Conservation (phyloP, 2,888 invertebrate species). For the Chalcosyrphus nemorum region DNA sequence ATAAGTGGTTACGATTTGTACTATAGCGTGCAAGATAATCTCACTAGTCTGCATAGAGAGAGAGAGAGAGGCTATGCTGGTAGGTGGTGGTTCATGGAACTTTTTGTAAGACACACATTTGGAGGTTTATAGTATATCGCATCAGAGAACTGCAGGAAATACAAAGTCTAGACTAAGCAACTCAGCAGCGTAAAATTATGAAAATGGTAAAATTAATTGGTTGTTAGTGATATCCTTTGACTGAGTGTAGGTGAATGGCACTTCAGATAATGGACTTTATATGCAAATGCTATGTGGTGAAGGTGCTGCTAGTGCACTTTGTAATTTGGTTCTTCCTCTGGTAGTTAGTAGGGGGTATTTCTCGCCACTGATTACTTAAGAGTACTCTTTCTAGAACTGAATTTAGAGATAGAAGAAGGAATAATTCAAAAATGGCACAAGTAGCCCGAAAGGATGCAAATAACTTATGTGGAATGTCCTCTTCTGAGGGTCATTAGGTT, state of each 20-base stretch:
- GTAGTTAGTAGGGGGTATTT: too few species aligned
- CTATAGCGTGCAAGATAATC: slow-evolving; percentile 46
- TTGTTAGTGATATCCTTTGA: slow-evolving; percentile 47
- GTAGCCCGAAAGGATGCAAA: too few species aligned
- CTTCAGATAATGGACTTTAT: slow-evolving; percentile 4
- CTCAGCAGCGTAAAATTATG: neutral
- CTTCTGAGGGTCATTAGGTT: too few species aligned
- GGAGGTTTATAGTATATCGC: neutral
- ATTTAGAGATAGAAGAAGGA: too few species aligned
- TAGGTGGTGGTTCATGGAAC: neutral
- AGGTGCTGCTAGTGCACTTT: neutral
- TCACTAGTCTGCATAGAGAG: slow-evolving; percentile 33
- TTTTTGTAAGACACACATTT: neutral
- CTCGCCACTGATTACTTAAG: too few species aligned
- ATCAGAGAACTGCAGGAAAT: neutral
- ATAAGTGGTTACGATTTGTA: slow-evolving; percentile 24
- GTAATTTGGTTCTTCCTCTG: neutral
- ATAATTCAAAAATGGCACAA: too few species aligned
- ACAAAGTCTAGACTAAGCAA: slow-evolving; percentile 30
- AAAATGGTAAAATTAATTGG: slow-evolving; percentile 19
- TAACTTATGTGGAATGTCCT: too few species aligned
- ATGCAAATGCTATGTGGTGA: neutral
- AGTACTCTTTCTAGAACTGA: too few species aligned
- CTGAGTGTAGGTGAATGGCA: slow-evolving; percentile 38
- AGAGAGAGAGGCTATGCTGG: too few species aligned